phyloP scores from a whole-genome alignment of 2,113 vertebrate genomes.

The Leucoraja erinaceus region DNA sequence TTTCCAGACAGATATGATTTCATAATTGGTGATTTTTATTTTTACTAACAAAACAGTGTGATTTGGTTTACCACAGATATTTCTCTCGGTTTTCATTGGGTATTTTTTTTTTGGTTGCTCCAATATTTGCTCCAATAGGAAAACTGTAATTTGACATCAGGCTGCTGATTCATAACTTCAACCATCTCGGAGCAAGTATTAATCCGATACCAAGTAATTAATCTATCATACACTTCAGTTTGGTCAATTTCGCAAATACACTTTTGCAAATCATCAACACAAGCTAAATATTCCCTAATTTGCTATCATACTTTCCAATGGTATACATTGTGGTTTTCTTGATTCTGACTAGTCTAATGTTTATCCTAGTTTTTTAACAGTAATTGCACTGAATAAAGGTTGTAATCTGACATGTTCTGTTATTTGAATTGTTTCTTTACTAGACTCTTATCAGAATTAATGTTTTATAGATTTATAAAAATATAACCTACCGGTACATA shows the following conservation, averaged over 20 bases:
- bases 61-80: not conserved
- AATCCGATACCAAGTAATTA: not conserved
- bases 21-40: too few relatives aligned
- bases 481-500: not conserved
- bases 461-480: not conserved
- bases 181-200: not conserved
- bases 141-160: not conserved
- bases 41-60: too few relatives aligned
- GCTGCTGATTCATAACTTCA: not conserved
- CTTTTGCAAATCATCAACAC: not conserved
- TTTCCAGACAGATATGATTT: not conserved
- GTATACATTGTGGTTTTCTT: not conserved
- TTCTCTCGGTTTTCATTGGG: not conserved
- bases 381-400: conserved; percentile 16
- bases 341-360: not conserved
- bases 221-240: not conserved
- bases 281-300: not conserved
- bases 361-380: not conserved
- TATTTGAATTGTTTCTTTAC: not conserved
- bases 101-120: not conserved
- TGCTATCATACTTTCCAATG: not conserved
- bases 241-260: not conserved
- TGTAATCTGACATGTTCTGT: not conserved
- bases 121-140: not conserved
- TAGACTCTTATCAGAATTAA: not conserved